A percentile compares a stretch with the other conserved stretches of the same genome.
These are phyloP conservation scores for Serripes groenlandicus DNA, from an alignment of 2,888 invertebrate genomes.

Conservation along the genomic window DNA sequence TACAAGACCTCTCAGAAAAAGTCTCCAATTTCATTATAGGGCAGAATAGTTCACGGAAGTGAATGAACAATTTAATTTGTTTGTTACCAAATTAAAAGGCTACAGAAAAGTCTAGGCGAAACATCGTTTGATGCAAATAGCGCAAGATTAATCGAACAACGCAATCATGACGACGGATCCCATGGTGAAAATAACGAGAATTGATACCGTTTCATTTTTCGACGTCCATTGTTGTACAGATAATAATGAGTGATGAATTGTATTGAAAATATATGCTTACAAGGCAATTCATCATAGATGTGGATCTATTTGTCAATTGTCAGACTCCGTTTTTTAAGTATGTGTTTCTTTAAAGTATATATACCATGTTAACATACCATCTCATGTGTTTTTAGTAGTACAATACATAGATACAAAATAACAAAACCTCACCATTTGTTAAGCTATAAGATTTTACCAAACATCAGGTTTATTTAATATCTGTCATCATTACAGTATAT, in stretches of 20 bases:
- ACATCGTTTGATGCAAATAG: constrained; percentile 1
- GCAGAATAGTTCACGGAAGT: background rate
- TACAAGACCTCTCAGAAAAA: background rate
- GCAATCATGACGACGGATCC: background rate
- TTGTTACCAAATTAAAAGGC: background rate
- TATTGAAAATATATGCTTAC: background rate
- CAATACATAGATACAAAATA: no score
- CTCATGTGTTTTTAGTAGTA: background rate
- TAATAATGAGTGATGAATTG: constrained; percentile 4
- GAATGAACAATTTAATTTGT: background rate
- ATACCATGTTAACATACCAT: background rate
- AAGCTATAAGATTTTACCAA: no score
- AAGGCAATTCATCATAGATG: background rate
- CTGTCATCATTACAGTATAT: no score
- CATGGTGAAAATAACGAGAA: constrained; percentile 11
- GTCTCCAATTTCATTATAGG: background rate
- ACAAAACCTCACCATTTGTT: no score
- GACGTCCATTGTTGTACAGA: background rate
- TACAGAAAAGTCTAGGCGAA: background rate
- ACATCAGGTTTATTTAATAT: no score
- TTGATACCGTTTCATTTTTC: constrained; percentile 11
- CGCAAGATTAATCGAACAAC: background rate
- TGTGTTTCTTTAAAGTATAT: background rate
- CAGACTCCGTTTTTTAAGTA: background rate
- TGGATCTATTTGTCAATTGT: background rate